Conservation (phyloP, 2,113 vertebrate species). For the Hyla sarda region DNA sequence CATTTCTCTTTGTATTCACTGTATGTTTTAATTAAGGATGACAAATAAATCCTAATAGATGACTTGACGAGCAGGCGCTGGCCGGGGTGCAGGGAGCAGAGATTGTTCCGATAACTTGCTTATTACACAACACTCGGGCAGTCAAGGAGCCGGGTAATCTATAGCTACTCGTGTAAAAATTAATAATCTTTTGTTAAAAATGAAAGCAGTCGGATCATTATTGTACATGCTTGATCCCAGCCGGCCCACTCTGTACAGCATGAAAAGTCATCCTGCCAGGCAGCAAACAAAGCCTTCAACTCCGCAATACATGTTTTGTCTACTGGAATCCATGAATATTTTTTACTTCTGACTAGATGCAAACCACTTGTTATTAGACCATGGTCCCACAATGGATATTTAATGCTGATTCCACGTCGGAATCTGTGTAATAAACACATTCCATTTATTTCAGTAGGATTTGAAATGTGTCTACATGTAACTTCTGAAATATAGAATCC, state of each 20-base stretch:
- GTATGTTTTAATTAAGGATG: constrained; percentile 50
- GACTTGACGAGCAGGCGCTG: constrained; percentile 23
- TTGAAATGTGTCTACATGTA: too few relatives aligned
- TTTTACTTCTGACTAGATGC: too few relatives aligned
- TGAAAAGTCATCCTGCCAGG: not conserved
- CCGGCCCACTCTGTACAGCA: not conserved
- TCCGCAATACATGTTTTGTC: too few relatives aligned
- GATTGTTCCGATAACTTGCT: constrained; percentile 21
- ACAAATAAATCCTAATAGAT: constrained; percentile 50
- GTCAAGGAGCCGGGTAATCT: not conserved
- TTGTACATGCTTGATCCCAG: not conserved
- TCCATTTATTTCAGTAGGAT: too few relatives aligned
- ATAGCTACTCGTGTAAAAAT: not conserved
- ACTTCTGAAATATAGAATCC: too few relatives aligned
- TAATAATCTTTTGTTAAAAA: not conserved
- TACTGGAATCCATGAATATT: too few relatives aligned
- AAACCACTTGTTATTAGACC: too few relatives aligned
- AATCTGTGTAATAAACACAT: too few relatives aligned
- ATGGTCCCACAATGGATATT: too few relatives aligned
- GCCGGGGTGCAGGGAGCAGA: not conserved
- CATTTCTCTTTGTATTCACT: constrained; percentile 2
- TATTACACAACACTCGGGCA: constrained; percentile 1
- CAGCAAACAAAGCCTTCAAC: not conserved
- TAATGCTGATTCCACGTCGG: too few relatives aligned
- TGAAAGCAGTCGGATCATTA: not conserved